phyloP scores from a whole-genome alignment of 2,797 vertebrate genomes.

The Schizopygopsis malacanthus region DNA sequence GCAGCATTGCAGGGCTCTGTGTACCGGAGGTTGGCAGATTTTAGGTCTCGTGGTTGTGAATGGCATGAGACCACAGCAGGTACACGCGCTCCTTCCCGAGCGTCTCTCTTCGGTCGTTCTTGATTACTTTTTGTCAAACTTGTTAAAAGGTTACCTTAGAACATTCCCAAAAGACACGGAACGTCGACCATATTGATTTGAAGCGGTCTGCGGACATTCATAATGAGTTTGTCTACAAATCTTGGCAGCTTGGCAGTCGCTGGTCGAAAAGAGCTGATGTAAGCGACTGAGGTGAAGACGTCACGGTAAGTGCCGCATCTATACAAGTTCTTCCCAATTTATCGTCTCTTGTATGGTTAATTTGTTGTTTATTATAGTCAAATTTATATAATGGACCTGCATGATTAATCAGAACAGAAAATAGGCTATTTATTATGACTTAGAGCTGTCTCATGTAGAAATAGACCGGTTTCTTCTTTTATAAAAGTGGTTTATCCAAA shows the following conservation, averaged over 20 bases:
- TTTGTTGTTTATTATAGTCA: neutral
- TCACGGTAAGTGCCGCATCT: constrained; percentile 1
- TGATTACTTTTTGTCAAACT: neutral
- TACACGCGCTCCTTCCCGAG: neutral
- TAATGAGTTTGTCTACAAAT: neutral
- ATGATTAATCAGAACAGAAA: neutral
- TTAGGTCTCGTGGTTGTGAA: constrained; percentile 8
- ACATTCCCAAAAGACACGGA: neutral
- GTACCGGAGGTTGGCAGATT: neutral
- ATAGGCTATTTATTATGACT: neutral
- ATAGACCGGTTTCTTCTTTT: neutral
- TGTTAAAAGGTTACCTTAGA: neutral
- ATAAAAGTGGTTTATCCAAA: neutral
- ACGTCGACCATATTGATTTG: neutral
- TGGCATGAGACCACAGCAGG: constrained; percentile 22
- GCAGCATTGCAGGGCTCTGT: neutral
- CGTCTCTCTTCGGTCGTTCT: neutral
- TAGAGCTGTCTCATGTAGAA: neutral
- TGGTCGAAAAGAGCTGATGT: constrained; percentile 2
- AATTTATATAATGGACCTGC: neutral
- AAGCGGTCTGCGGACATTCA: neutral
- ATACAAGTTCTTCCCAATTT: neutral
- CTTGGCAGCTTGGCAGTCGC: constrained; percentile 7
- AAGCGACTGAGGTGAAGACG: neutral
- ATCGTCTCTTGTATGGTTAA: neutral